Evolutionary conservation across 2,113 vertebrate species (phyloP), one percentile per base, ranked within the genome.

Genomic region (Alexandromys fortis): DNA sequence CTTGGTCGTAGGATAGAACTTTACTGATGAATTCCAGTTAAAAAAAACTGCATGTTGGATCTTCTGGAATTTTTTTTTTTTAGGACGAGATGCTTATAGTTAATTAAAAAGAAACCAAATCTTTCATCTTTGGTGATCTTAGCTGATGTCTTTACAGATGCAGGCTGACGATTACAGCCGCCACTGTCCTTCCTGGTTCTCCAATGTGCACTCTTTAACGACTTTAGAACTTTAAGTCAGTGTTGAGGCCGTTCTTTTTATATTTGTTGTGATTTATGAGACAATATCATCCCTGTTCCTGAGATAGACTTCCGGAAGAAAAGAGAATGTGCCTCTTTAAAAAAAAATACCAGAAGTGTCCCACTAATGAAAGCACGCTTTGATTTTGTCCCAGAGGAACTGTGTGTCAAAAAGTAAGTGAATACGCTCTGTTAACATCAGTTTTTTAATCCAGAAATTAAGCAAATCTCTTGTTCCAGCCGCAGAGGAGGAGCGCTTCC

Each of bases 61-160:
- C 91, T 95, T 85, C 76, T 90, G 70, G 94, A 14, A 58, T 58
- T 58, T 96, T 96, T 97, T 93, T 58, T 78, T 61, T 96, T 91
- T 96, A 97, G 78, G 94, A 96, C 76, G 97, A 61, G 86, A 86
- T 96, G 19, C 76, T 82, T 94, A 90, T 38, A 96, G 81, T 93
- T 98, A 96, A 97, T 97, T 96, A 96, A 75, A 17, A 95, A 58
- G 95, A 98, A 98, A 97, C 28, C 90, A 86, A 96, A 97, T 96
- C 96, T 92, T 98, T 98, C 55, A 93, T 90, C 67, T 94, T 19
- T 49, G 95, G 35, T 65, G 91, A 93, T 83, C 63, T 17, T 87
- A 81, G 49, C 89, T 97, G 93, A 97, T 97, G 87, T 96, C 79
- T 96, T 97, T 92, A 83, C 3, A 93, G 81, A 95, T 94, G 79